These are phyloP conservation scores for Bombyx mandarina DNA, from an alignment of 1,140 invertebrate genomes.

Conservation along the genomic window DNA sequence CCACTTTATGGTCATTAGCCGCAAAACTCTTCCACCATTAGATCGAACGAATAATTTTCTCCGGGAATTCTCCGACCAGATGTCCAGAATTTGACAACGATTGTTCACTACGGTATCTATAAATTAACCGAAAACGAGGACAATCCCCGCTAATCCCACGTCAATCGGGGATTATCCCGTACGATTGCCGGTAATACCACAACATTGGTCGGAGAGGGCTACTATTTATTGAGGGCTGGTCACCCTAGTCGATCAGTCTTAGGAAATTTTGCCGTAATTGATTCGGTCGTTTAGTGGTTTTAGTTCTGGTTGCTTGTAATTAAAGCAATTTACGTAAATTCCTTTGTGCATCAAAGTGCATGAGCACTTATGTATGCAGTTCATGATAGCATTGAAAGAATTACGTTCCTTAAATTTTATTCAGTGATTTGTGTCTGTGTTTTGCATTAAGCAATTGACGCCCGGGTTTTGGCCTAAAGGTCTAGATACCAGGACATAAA, in stretches of 20 bases:
- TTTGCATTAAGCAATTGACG: too few species aligned
- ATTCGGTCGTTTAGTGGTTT: constrained; percentile 4
- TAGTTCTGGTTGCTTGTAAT: constrained; percentile 1
- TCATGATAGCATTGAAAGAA: too few species aligned
- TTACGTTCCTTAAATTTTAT: too few species aligned
- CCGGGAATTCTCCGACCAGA: not conserved
- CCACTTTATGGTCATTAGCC: too few species aligned
- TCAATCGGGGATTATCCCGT: constrained; percentile 30
- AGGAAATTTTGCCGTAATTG: constrained; percentile 9
- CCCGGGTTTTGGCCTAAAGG: too few species aligned
- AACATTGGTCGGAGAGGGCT: constrained; percentile 18
- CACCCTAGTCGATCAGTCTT: constrained; percentile 19
- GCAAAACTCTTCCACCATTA: too few species aligned
- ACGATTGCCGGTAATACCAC: constrained; percentile 25
- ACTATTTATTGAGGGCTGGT: constrained; percentile 24
- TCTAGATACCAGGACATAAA: too few species aligned
- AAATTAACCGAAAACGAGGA: constrained; percentile 19
- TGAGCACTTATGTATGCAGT: too few species aligned
- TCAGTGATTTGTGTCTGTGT: too few species aligned
- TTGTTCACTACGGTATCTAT: constrained; percentile 8
- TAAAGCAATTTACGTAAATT: not conserved
- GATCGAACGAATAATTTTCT: too few species aligned
- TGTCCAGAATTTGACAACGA: constrained; percentile 5
- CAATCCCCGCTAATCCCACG: constrained; percentile 30
- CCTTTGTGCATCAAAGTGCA: too few species aligned